These are phyloP conservation scores for Ligdia adustata DNA, from an alignment of 2,888 invertebrate genomes.

Conservation along the genomic window DNA sequence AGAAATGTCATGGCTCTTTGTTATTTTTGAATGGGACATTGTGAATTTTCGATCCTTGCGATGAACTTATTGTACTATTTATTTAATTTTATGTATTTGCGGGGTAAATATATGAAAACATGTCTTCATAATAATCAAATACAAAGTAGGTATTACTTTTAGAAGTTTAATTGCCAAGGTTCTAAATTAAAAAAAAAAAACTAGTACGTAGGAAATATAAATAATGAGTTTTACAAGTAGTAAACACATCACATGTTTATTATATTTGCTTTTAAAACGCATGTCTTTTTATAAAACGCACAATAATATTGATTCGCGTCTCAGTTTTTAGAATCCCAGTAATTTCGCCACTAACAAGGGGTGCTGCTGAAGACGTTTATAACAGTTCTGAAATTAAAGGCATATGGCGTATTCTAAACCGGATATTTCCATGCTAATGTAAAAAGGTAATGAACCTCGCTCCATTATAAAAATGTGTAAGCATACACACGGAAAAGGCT, in stretches of 20 bases:
- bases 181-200: too few relatives aligned
- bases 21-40: constrained; percentile 52
- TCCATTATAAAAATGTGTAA: constrained; percentile 42
- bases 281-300: too few relatives aligned
- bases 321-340: constrained; percentile 15
- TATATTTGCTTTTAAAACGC: neutral
- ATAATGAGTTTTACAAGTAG: neutral
- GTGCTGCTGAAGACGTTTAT: constrained; percentile 25
- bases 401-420: constrained; percentile 32
- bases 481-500: constrained; percentile 27
- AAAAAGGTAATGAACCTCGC: constrained; percentile 36
- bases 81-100: too few relatives aligned
- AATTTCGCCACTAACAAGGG: constrained; percentile 13
- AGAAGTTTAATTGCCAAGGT: too few relatives aligned
- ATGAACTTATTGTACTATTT: constrained; percentile 55
- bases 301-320: too few relatives aligned
- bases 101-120: too few relatives aligned
- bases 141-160: too few relatives aligned
- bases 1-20: constrained; percentile 61
- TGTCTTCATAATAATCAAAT: too few relatives aligned
- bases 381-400: constrained; percentile 35
- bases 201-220: neutral
- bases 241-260: neutral
- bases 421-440: constrained; percentile 30
- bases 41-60: constrained; percentile 43